Conservation (phyloP, 2,888 invertebrate genomes). For the Orgyia antiqua region DNA sequence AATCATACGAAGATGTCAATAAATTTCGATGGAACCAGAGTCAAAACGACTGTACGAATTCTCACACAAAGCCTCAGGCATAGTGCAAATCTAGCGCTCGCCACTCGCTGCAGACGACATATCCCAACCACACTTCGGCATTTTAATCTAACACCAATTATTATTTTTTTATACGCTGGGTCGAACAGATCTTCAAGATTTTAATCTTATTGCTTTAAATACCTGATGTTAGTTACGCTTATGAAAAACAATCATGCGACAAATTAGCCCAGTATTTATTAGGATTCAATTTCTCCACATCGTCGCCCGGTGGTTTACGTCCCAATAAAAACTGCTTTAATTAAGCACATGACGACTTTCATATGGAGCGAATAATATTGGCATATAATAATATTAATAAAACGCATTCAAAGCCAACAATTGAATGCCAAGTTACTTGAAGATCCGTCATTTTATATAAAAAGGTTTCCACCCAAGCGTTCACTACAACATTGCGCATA, state of each 20-base stretch:
- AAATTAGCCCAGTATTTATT: too few species aligned
- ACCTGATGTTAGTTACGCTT: too few species aligned
- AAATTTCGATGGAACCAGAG: slow-evolving; percentile 20
- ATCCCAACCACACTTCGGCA: slow-evolving; percentile 70
- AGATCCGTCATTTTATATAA: slow-evolving; percentile 33
- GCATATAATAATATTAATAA: too few species aligned
- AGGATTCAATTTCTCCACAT: too few species aligned
- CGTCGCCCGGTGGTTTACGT: too few species aligned
- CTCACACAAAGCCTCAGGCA: slow-evolving; percentile 32
- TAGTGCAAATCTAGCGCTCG: slow-evolving; percentile 40
- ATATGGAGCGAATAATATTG: too few species aligned
- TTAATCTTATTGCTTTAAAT: too few species aligned
- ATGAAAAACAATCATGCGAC: too few species aligned
- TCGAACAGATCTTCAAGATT: slow-evolving; percentile 40
- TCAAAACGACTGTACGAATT: slow-evolving; percentile 15
- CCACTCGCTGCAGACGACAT: slow-evolving; percentile 63
- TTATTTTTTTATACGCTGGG: slow-evolving; percentile 34
- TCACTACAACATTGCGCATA: slow-evolving; percentile 63
- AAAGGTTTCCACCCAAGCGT: slow-evolving; percentile 38
- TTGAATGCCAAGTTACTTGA: slow-evolving; percentile 26
- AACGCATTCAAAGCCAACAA: slow-evolving; percentile 4
- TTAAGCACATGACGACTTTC: too few species aligned
- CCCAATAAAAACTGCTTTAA: too few species aligned
- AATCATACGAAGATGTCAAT: slow-evolving; percentile 6
- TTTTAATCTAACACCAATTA: slow-evolving; percentile 64